Evolutionary conservation across 2,888 invertebrate species (phyloP).

Genomic region (Lasioglossum marginatum): DNA sequence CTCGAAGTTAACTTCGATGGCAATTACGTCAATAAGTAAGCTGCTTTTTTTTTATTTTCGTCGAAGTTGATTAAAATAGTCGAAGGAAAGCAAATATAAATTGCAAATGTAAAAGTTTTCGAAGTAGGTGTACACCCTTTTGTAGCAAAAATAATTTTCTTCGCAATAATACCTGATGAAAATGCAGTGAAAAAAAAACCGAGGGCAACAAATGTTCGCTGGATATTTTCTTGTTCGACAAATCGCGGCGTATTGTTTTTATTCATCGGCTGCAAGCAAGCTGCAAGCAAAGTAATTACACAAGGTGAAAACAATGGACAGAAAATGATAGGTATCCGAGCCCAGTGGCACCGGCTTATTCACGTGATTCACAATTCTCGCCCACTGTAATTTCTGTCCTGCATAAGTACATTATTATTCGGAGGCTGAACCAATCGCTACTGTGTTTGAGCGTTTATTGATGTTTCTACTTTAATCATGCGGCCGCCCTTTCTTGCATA

Average conservation of each 20-base stretch:
- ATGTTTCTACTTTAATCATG: slow-evolving; percentile 34
- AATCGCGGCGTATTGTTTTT: slow-evolving; percentile 23
- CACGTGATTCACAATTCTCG: slow-evolving; percentile 58
- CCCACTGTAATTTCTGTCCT: slow-evolving; percentile 48
- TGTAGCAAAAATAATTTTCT: background rate
- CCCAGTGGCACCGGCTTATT: slow-evolving; percentile 54
- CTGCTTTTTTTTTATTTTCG: slow-evolving; percentile 11
- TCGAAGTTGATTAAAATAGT: background rate
- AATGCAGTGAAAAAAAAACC: background rate
- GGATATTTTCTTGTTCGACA: slow-evolving; percentile 17
- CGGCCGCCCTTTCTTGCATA: background rate
- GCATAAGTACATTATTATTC: slow-evolving; percentile 57
- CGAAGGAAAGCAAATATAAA: background rate
- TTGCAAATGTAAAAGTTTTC: background rate
- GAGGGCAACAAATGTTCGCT: background rate
- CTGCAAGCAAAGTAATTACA: slow-evolving; percentile 29
- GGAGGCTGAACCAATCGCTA: slow-evolving; percentile 48
- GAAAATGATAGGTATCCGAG: slow-evolving; percentile 49
- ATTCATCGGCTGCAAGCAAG: background rate
- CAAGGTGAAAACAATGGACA: slow-evolving; percentile 52
- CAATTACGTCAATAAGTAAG: slow-evolving; percentile 83
- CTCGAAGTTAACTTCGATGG: slow-evolving; percentile 83
- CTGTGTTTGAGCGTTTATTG: slow-evolving; percentile 29
- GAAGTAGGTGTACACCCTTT: background rate
- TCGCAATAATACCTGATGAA: background rate